Evolutionary conservation across 1,140 invertebrate species (phyloP).

Genomic region (Meloidogyne chitwoodi): DNA sequence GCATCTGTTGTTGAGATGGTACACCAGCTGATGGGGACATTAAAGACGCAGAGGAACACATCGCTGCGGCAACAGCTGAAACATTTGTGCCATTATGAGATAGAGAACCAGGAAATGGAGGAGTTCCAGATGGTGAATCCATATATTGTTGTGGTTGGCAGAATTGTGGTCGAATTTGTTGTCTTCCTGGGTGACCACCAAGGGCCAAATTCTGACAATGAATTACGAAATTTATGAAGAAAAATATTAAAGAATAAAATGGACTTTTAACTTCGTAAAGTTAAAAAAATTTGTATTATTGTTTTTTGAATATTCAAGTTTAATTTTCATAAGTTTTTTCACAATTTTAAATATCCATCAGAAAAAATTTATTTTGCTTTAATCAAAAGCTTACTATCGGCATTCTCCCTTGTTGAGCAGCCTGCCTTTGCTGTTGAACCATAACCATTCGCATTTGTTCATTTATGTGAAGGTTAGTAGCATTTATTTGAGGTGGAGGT

Average conservation of each 20-base stretch:
- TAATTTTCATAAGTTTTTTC: too few relatives aligned
- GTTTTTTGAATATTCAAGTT: too few relatives aligned
- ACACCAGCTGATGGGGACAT: constrained; percentile 23
- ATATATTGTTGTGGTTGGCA: constrained; percentile 16
- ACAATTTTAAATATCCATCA: too few relatives aligned
- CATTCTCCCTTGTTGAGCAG: background rate
- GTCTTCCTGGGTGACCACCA: background rate
- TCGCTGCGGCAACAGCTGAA: constrained; percentile 10
- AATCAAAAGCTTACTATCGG: background rate
- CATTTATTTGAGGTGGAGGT: constrained; percentile 7
- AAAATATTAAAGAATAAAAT: too few relatives aligned
- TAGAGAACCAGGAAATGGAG: constrained; percentile 19
- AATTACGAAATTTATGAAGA: background rate
- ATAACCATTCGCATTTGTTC: constrained; percentile 12
- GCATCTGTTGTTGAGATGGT: background rate
- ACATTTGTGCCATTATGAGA: background rate
- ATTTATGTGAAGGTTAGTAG: background rate
- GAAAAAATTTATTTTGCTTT: too few relatives aligned
- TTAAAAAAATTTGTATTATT: too few relatives aligned
- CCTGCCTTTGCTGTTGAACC: background rate
- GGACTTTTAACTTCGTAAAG: too few relatives aligned
- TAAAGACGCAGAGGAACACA: constrained; percentile 25
- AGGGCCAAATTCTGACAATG: background rate
- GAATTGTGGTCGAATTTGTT: constrained; percentile 5
- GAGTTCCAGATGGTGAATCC: constrained; percentile 32